Evolutionary conservation across 1,140 invertebrate species (phyloP).

Genomic region (Acyrthosiphon pisum): DNA sequence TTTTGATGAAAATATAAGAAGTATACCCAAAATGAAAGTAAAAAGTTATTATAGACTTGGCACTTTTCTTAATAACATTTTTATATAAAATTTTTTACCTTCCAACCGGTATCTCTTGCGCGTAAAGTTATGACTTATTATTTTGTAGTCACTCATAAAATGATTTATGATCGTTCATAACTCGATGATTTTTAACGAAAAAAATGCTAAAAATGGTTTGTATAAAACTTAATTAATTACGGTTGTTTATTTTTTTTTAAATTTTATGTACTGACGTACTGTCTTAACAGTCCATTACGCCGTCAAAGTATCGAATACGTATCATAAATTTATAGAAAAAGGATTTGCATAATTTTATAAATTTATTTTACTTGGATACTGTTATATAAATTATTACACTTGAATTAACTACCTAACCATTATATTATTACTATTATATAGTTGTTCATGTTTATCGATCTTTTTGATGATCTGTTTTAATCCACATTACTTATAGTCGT

Average conservation of each 20-base stretch:
- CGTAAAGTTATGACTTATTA: background rate
- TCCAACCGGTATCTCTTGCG: background rate
- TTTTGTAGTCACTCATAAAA: conserved; percentile 19
- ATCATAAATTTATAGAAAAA: background rate
- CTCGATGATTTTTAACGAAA: background rate
- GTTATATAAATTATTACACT: too few relatives aligned
- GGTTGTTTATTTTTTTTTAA: background rate
- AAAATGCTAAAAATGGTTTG: background rate
- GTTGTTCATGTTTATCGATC: background rate
- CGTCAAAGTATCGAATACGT: background rate
- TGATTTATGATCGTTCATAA: conserved; percentile 5
- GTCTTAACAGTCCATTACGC: background rate
- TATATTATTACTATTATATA: background rate
- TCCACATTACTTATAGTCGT: background rate
- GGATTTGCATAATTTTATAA: background rate
- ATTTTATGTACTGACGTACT: background rate
- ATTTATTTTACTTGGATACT: background rate
- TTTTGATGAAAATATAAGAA: background rate
- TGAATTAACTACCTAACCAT: too few relatives aligned
- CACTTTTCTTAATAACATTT: conserved; percentile 12
- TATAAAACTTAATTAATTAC: background rate
- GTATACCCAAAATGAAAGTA: background rate
- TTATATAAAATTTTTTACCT: background rate
- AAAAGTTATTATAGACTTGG: background rate
- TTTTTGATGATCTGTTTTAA: background rate